Evolutionary conservation across 2,797 vertebrate genomes (phyloP).

Genomic region (Peromyscus attwateri): DNA sequence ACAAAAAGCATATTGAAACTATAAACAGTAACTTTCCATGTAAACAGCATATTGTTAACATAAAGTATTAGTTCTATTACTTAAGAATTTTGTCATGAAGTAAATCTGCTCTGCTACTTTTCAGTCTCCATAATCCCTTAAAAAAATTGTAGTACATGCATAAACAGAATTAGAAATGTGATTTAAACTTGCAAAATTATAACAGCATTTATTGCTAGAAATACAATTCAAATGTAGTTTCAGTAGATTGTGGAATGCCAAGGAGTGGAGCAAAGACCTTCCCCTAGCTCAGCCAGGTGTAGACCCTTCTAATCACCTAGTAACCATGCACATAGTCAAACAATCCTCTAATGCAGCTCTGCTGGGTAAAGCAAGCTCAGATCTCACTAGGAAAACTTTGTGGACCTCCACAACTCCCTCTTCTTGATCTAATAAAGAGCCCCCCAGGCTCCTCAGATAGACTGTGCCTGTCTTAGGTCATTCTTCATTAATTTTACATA

Average conservation of each 20-base stretch:
- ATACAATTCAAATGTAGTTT: constrained; percentile 50
- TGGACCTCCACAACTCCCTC: no score
- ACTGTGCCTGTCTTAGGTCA: no score
- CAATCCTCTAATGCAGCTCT: no score
- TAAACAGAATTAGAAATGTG: constrained; percentile 11
- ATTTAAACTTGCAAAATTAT: constrained; percentile 38
- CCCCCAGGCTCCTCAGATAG: no score
- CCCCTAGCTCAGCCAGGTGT: no score
- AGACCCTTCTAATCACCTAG: no score
- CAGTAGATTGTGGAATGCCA: not conserved
- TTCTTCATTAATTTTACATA: no score
- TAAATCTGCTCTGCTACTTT: not conserved
- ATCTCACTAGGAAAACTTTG: no score
- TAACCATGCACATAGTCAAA: no score
- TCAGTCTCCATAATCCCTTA: not conserved
- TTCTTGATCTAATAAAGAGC: no score
- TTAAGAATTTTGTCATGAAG: constrained; percentile 43
- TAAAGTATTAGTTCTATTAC: constrained; percentile 43
- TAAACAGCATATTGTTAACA: not conserved
- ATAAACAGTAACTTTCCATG: constrained; percentile 13
- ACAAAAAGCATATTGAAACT: constrained; percentile 9
- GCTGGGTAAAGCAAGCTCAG: no score
- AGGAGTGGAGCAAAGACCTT: no score
- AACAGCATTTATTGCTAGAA: constrained; percentile 39
- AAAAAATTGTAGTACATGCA: not conserved